phyloP scores from a whole-genome alignment of 2,888 invertebrate species.

The Nebria salina region DNA sequence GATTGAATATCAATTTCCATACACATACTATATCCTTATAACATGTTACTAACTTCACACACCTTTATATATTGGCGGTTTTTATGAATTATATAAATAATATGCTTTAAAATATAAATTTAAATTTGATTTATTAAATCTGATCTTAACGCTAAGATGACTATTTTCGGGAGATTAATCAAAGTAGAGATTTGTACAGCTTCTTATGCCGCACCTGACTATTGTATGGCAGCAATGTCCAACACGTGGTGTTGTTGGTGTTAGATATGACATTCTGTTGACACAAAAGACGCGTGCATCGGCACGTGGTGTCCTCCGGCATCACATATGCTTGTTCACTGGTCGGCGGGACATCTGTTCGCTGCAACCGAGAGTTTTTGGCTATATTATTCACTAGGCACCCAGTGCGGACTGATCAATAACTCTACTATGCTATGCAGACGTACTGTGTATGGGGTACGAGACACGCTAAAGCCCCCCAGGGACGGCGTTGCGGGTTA shows the following conservation, averaged over 20 bases:
- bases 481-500: neutral
- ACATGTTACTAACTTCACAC: no score
- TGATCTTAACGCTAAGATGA: neutral
- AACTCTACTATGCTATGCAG: neutral
- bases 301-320: neutral
- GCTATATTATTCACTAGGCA: neutral
- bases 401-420: neutral
- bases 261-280: neutral
- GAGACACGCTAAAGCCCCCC: neutral
- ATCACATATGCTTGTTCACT: neutral
- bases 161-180: no score
- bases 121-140: no score
- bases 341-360: neutral
- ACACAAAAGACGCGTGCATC: neutral
- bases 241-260: neutral
- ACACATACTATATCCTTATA: no score
- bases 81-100: no score
- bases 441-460: neutral
- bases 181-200: neutral
- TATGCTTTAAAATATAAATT: no score
- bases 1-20: no score
- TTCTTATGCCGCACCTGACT: neutral
- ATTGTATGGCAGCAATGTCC: neutral
- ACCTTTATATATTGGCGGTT: no score
- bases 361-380: neutral